Percentiles rank a stretch among this genome's conserved stretches.
These are phyloP conservation scores for Menidia menidia DNA, from an alignment of 2,797 vertebrate species.

Conservation along the genomic window DNA sequence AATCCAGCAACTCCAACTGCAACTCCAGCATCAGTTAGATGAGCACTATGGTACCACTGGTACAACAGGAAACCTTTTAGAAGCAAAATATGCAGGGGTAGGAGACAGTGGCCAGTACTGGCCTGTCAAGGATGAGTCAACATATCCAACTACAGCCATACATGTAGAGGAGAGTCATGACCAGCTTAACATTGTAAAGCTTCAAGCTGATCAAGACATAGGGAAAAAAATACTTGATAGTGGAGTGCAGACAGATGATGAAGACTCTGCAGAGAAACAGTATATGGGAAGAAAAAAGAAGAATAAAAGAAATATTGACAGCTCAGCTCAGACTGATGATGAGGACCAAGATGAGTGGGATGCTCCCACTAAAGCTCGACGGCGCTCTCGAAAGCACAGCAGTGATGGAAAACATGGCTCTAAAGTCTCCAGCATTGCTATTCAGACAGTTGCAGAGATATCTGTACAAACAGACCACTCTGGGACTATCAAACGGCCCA, in stretches of 20 bases:
- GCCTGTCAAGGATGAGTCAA: slow-evolving; percentile 89
- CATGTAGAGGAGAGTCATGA: slow-evolving; percentile 73
- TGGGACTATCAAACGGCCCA: slow-evolving; percentile 92
- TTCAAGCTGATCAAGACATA: slow-evolving; percentile 85
- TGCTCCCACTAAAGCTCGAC: slow-evolving; percentile 87
- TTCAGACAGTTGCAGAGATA: slow-evolving; percentile 98
- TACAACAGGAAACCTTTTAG: slow-evolving; percentile 87
- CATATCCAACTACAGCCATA: slow-evolving; percentile 80
- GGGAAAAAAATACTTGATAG: slow-evolving; percentile 93
- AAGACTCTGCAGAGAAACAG: slow-evolving; percentile 90
- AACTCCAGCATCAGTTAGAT: slow-evolving; percentile 95
- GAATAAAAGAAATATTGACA: slow-evolving; percentile 91
- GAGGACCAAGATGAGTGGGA: slow-evolving; percentile 99
- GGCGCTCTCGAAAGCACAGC: slow-evolving; percentile 90
- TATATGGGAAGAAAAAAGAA: slow-evolving; percentile 89
- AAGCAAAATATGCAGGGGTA: slow-evolving; percentile 88
- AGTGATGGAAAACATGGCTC: slow-evolving; percentile 89
- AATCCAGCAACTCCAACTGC: slow-evolving; percentile 96
- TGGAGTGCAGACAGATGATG: slow-evolving; percentile 96
- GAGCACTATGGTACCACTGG: slow-evolving; percentile 91
- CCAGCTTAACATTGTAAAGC: slow-evolving; percentile 83
- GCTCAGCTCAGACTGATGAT: slow-evolving; percentile 95
- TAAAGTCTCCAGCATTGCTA: slow-evolving; percentile 95
- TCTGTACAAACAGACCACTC: slow-evolving; percentile 98
- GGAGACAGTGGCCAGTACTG: slow-evolving; percentile 92